A percentile compares a stretch with the other conserved stretches of the same genome.
Conservation (phyloP, 1,140 invertebrate genomes). For the Heliconius nattereri region DNA sequence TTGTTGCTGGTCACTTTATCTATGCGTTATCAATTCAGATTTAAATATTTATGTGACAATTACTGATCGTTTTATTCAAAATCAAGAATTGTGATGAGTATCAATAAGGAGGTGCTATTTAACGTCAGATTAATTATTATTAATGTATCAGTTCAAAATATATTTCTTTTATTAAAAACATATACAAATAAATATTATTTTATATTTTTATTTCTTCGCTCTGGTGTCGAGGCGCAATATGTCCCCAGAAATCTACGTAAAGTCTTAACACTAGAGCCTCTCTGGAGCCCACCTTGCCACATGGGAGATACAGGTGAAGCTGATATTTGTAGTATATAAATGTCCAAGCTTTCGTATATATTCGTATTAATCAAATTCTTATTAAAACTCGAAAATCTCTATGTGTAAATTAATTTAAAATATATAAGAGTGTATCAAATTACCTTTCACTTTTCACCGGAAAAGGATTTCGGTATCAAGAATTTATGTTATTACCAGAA, state of each 20-base stretch:
- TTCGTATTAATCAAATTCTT: background rate
- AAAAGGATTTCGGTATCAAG: constrained; percentile 2
- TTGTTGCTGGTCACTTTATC: background rate
- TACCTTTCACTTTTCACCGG: background rate
- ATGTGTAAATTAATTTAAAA: background rate
- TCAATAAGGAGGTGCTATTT: background rate
- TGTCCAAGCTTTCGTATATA: too few relatives aligned
- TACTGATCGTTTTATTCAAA: background rate
- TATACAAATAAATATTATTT: too few relatives aligned
- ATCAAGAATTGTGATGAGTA: background rate
- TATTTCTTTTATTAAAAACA: too few relatives aligned
- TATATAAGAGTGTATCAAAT: background rate
- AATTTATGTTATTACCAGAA: background rate
- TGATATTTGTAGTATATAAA: too few relatives aligned
- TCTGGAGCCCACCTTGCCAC: too few relatives aligned
- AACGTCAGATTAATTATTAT: too few relatives aligned
- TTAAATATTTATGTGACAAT: background rate
- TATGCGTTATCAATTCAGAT: background rate
- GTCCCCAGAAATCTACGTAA: too few relatives aligned
- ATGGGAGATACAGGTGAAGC: too few relatives aligned
- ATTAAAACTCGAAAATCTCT: background rate
- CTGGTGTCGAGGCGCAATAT: too few relatives aligned
- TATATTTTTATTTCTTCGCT: too few relatives aligned
- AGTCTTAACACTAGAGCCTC: too few relatives aligned
- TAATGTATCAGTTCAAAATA: too few relatives aligned